A percentile compares a stretch with the other conserved stretches of the same genome.
phyloP scores from a whole-genome alignment of 2,888 invertebrate genomes.

The Disparrhopalites patrizii region DNA sequence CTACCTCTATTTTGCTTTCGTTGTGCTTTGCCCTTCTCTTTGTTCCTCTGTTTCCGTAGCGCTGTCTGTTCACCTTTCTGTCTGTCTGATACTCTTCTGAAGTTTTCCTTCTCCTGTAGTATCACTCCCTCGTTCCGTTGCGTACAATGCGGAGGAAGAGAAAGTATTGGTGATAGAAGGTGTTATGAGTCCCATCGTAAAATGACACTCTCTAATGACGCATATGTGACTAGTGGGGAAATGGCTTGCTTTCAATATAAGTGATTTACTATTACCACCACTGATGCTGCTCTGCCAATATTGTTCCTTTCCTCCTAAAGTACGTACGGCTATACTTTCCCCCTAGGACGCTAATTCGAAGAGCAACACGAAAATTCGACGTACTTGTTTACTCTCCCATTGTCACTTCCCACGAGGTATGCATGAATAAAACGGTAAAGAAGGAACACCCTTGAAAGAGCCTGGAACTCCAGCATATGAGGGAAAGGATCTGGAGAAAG shows the following conservation, averaged over 20 bases:
- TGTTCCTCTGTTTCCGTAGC: background rate
- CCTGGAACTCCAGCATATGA: background rate
- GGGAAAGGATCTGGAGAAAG: slow-evolving; percentile 1
- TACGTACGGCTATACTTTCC: too few relatives aligned
- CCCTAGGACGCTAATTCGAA: too few relatives aligned
- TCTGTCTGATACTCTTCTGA: background rate
- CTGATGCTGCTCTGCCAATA: slow-evolving; percentile 29
- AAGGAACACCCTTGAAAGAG: background rate
- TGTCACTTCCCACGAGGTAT: background rate
- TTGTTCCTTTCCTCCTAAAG: background rate
- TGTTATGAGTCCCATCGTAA: slow-evolving; percentile 27
- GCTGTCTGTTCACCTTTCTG: background rate
- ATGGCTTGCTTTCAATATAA: slow-evolving; percentile 30
- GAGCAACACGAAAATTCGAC: too few relatives aligned
- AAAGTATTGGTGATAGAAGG: background rate
- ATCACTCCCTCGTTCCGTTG: too few relatives aligned
- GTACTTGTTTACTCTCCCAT: too few relatives aligned
- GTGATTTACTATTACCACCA: slow-evolving; percentile 33
- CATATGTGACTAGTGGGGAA: slow-evolving; percentile 31
- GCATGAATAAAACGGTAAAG: background rate
- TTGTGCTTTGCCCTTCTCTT: background rate
- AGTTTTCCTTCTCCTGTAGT: too few relatives aligned
- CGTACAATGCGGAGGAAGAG: background rate
- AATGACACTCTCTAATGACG: slow-evolving; percentile 34
- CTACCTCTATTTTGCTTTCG: background rate